Evolutionary conservation across 2,113 vertebrate genomes (phyloP).

Genomic region (Zosterops japonicus): DNA sequence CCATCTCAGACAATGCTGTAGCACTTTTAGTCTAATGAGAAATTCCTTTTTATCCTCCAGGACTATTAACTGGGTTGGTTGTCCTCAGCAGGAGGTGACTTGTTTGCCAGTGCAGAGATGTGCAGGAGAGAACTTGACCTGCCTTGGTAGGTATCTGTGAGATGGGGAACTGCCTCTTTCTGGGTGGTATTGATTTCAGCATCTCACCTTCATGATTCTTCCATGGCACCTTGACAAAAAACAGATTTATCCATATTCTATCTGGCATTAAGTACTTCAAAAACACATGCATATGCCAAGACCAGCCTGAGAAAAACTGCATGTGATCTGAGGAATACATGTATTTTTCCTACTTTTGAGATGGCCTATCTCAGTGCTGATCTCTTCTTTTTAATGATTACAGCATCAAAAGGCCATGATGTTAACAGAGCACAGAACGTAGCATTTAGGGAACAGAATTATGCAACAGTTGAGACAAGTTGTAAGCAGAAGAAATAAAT

Average conservation of each 20-base stretch:
- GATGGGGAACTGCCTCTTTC: neutral
- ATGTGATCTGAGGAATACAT: neutral
- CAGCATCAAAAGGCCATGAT: neutral
- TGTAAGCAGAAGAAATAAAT: neutral
- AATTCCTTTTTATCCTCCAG: neutral
- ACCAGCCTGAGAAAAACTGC: neutral
- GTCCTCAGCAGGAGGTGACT: neutral
- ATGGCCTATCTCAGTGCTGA: neutral
- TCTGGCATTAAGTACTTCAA: neutral
- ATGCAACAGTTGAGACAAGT: neutral
- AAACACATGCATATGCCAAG: neutral
- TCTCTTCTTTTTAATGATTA: neutral
- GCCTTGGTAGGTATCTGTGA: rapidly evolving
- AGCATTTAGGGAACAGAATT: neutral
- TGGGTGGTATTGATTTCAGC: slow-evolving; percentile 29
- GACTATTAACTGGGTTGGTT: neutral
- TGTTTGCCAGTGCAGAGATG: neutral
- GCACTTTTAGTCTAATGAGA: neutral
- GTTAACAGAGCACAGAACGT: neutral
- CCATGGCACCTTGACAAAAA: neutral
- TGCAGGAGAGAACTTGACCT: neutral
- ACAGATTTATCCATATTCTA: neutral
- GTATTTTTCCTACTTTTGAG: neutral
- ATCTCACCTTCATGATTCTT: neutral
- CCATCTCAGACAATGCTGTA: neutral